Conservation (phyloP, 2,888 invertebrate species). For the Pollenia griseotomentosa region DNA sequence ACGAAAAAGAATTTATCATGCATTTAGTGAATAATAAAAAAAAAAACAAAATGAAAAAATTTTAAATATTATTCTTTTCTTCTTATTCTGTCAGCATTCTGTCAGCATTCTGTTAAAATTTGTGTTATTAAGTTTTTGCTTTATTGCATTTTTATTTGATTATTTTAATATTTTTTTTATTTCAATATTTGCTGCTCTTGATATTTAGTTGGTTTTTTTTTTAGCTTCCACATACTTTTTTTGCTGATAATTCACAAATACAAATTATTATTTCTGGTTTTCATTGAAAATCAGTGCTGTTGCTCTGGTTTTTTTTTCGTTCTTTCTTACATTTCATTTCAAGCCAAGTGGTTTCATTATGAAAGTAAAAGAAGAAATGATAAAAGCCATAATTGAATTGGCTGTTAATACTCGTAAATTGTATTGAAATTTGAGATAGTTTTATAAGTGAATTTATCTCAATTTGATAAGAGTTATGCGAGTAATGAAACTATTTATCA, state of each 20-base stretch:
- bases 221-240: not conserved
- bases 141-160: slow-evolving; percentile 25
- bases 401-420: not conserved
- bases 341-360: slow-evolving; percentile 23
- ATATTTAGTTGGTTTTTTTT: not conserved
- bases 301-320: slow-evolving; percentile 25
- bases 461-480: slow-evolving; percentile 6
- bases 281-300: slow-evolving; percentile 43
- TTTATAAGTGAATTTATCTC: slow-evolving; percentile 14
- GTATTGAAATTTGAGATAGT: slow-evolving; percentile 11
- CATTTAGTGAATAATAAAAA: slow-evolving; percentile 23
- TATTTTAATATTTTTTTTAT: not conserved
- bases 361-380: slow-evolving; percentile 5
- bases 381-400: slow-evolving; percentile 9
- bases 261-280: slow-evolving; percentile 1
- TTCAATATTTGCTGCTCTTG: not conserved
- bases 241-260: slow-evolving; percentile 42
- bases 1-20: not conserved
- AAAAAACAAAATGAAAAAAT: slow-evolving; percentile 1
- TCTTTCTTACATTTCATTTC: not conserved
- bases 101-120: slow-evolving; percentile 17
- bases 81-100: slow-evolving; percentile 9
- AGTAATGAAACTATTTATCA: slow-evolving; percentile 1
- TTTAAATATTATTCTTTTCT: not conserved
- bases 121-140: not conserved